Conservation (phyloP, 2,888 invertebrate genomes). For the Trichacis sp. region DNA sequence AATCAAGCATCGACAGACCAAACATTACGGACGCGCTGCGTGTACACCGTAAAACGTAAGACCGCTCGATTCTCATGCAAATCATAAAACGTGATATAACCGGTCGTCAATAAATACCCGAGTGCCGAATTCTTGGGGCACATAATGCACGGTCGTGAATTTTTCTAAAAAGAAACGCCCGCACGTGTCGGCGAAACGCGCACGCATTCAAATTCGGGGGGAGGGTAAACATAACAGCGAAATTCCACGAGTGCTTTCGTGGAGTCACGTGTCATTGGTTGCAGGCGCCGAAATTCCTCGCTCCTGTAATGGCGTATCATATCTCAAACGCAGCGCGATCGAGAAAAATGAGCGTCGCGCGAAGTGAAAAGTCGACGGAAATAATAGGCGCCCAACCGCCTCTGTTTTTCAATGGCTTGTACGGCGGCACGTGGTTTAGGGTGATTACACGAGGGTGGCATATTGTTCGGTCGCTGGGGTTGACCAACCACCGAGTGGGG, state of each 20-base stretch:
- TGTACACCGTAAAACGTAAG: background rate
- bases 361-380: conserved; percentile 39
- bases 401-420: conserved; percentile 51
- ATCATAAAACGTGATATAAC: too few relatives aligned
- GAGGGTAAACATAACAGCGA: too few relatives aligned
- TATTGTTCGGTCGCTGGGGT: conserved; percentile 53
- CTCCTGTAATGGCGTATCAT: conserved; percentile 30
- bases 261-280: conserved; percentile 38
- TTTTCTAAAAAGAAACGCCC: too few relatives aligned
- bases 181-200: too few relatives aligned
- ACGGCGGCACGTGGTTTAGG: conserved; percentile 59
- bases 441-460: conserved; percentile 59
- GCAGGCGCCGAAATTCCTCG: conserved; percentile 31
- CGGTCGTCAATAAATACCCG: too few relatives aligned
- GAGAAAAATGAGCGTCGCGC: conserved; percentile 32
- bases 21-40: conserved; percentile 1
- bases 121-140: too few relatives aligned
- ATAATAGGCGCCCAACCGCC: conserved; percentile 51
- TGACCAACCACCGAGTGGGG: conserved; percentile 32
- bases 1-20: background rate
- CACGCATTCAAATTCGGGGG: too few relatives aligned
- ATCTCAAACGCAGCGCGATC: conserved; percentile 34
- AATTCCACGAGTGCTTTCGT: too few relatives aligned
- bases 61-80: too few relatives aligned
- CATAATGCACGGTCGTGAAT: too few relatives aligned